Conservation (phyloP, 2,797 vertebrate genomes). For the Tenualosa thibaudeaui region DNA sequence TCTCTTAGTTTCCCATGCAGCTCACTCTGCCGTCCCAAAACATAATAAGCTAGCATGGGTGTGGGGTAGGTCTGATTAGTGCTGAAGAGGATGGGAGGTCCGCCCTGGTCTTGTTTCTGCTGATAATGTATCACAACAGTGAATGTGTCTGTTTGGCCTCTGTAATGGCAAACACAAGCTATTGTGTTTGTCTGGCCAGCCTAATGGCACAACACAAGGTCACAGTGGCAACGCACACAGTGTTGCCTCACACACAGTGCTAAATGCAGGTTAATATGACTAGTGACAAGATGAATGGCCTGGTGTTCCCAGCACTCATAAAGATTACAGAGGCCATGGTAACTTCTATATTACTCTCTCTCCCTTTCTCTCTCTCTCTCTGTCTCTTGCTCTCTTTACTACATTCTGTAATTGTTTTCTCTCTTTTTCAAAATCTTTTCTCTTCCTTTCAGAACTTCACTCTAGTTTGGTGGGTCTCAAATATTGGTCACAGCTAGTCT, state of each 20-base stretch:
- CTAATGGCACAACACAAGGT: conserved; percentile 37
- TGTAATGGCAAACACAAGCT: conserved; percentile 34
- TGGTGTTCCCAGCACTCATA: conserved; percentile 34
- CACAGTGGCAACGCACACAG: not conserved
- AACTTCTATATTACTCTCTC: not conserved
- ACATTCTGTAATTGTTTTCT: not conserved
- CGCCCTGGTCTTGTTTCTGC: not conserved
- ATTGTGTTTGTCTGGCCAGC: conserved; percentile 21
- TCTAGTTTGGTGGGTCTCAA: not conserved
- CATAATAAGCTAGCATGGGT: not conserved
- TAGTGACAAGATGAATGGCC: conserved; percentile 38
- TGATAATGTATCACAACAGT: conserved; percentile 28
- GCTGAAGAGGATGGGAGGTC: not conserved
- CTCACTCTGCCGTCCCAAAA: not conserved
- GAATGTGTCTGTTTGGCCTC: conserved; percentile 28
- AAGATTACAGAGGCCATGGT: conserved; percentile 29
- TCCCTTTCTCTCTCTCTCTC: conserved; percentile 34
- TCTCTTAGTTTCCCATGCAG: not conserved
- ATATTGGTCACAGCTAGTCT: not conserved
- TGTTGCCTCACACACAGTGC: not conserved
- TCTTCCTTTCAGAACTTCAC: not conserved
- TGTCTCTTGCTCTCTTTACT: not conserved
- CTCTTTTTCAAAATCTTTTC: not conserved
- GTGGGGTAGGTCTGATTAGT: not conserved
- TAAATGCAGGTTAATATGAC: conserved; percentile 43